A percentile compares a stretch with the other conserved stretches of the same genome.
Conservation (phyloP, 2,888 invertebrate genomes). For the Onthophagus sagittarius region DNA sequence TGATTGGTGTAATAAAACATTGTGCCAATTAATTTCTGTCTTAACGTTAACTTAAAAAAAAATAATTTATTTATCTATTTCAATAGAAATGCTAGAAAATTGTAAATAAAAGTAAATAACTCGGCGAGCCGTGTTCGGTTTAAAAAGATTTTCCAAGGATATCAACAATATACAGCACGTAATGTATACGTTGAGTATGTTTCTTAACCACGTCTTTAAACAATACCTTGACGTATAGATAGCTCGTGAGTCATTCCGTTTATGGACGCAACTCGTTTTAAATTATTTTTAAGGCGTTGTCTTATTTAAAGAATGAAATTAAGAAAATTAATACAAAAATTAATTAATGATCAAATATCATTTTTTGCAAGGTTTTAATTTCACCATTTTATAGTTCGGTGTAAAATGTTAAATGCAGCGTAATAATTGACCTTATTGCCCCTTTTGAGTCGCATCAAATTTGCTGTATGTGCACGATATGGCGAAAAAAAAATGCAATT, state of each 20-base stretch:
- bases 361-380: not conserved
- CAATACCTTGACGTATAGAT: not conserved
- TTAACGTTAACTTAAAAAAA: too few relatives aligned
- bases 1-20: too few relatives aligned
- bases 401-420: not conserved
- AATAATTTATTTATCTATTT: too few relatives aligned
- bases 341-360: not conserved
- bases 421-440: not conserved
- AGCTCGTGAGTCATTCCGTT: not conserved
- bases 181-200: not conserved
- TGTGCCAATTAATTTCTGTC: too few relatives aligned
- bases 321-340: too few relatives aligned
- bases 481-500: not conserved
- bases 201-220: not conserved
- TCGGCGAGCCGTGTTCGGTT: not conserved
- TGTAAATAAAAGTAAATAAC: too few relatives aligned
- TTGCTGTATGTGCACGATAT: not conserved
- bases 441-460: not conserved
- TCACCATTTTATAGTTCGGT: not conserved
- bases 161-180: not conserved
- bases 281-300: not conserved
- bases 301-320: too few relatives aligned
- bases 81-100: too few relatives aligned
- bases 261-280: not conserved
- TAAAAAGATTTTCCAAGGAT: not conserved